Base-by-base conservation (phyloP, 2,113 vertebrate genomes). In the Cettia cetti region DNA sequence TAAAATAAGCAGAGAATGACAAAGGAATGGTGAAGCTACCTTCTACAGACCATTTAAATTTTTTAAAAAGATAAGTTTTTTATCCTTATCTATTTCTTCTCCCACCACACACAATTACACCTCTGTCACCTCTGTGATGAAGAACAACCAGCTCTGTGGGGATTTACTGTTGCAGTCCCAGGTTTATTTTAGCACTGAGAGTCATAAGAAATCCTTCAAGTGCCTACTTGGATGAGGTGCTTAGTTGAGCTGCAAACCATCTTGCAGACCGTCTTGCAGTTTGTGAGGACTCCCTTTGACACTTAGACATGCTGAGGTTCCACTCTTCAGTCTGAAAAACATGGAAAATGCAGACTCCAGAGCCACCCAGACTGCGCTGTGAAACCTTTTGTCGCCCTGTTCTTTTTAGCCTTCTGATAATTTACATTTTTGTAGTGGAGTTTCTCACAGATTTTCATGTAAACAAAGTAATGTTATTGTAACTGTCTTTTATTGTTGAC, bases 11-110 rank as follows among this genome's bases (percentile, higher is more conserved):
- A 65, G 9, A 65, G 19, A 31, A 72, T n/a, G 28, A 56, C 42
- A 82, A 82, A 70, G 20, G 23, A 77, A 53, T 15, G 31, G 37
- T 57, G 37, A 81, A 40, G 13, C 60, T 57, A 28, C 22, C 22
- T 82, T 91, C 42, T 65, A 49, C 0, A 2, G 23, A 78, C 18
- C 5, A 27, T 40, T 75, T 31, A 70, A 60, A 31, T 69, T 16
- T 23, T 5, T 2, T 2, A 3, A 11, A 53, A 57, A 42, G 0
- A 11, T 1, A 31, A 12, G 2, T 3, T 27, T 45, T 68, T 15
- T 10, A 21, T 44, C 39, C 35, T 87, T 86, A 61, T 30, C 44
- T 87, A 13, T 71, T 71, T 86, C 47, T 86, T 68, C 54, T 45
- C 54, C 69, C 23, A 78, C 28, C 33, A 53, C 54, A 33, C 54